phyloP scores from a whole-genome alignment of 2,113 vertebrate species.

The Heterotilapia buettikoferi region DNA sequence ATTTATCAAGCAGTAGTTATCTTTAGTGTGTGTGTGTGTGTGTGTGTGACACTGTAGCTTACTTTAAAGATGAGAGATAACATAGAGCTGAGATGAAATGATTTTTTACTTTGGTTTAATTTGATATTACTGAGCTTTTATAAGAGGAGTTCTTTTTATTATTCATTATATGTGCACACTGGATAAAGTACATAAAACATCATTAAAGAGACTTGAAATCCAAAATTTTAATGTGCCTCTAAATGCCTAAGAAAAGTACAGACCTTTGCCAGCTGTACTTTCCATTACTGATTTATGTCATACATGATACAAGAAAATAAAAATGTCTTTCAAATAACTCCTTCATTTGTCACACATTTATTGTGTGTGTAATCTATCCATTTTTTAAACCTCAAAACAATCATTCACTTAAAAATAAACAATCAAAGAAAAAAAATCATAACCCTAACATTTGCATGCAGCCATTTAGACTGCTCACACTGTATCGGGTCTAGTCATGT shows the following conservation, averaged over 20 bases:
- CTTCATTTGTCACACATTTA: not conserved
- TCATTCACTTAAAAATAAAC: not conserved
- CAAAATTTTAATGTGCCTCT: not conserved
- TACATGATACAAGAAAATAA: not conserved
- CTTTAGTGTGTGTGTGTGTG: not conserved
- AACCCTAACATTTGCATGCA: not conserved
- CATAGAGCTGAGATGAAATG: not conserved
- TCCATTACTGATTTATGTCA: not conserved
- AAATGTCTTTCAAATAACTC: not conserved
- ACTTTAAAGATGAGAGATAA: not conserved
- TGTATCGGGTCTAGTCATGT: not conserved
- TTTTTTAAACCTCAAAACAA: not conserved
- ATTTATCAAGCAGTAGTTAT: conserved; percentile 21
- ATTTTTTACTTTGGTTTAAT: not conserved
- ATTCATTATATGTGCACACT: not conserved
- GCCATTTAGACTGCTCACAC: not conserved
- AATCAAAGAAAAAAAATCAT: not conserved
- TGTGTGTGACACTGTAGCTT: not conserved
- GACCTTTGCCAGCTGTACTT: not conserved
- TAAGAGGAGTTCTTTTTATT: not conserved
- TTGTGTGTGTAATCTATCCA: not conserved
- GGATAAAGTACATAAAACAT: not conserved
- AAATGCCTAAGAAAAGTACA: not conserved
- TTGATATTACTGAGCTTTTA: not conserved
- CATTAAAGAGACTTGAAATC: not conserved